These are phyloP conservation scores for Cryptocheilus praepositus DNA, from an alignment of 2,888 invertebrate genomes.

Conservation along the genomic window DNA sequence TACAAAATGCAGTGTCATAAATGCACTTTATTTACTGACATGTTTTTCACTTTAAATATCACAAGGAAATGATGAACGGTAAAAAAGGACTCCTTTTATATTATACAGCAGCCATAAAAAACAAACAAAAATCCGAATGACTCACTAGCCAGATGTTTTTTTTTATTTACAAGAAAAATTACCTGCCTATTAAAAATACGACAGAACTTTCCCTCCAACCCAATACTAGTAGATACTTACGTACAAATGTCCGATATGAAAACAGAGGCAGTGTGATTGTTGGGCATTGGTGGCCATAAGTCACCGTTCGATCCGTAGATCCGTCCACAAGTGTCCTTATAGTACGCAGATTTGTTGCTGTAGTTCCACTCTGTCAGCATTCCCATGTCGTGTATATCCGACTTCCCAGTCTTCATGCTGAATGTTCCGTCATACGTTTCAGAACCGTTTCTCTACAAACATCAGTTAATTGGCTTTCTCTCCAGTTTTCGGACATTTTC, in stretches of 20 bases:
- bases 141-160: too few relatives aligned
- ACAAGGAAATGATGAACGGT: too few relatives aligned
- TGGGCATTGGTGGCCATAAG: slow-evolving; percentile 84
- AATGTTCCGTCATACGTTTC: slow-evolving; percentile 85
- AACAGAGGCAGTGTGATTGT: slow-evolving; percentile 79
- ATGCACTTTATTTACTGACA: too few relatives aligned
- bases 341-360: slow-evolving; percentile 77
- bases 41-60: too few relatives aligned
- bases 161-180: too few relatives aligned
- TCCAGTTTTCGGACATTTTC: too few relatives aligned
- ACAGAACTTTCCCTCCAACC: too few relatives aligned
- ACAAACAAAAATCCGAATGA: too few relatives aligned
- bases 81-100: too few relatives aligned
- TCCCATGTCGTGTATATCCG: slow-evolving; percentile 82
- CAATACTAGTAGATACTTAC: slow-evolving; percentile 75
- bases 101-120: too few relatives aligned
- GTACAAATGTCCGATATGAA: slow-evolving; percentile 89
- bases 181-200: too few relatives aligned
- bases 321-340: slow-evolving; percentile 80
- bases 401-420: slow-evolving; percentile 84
- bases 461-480: slow-evolving; percentile 5
- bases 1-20: too few relatives aligned
- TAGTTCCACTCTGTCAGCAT: slow-evolving; percentile 84
- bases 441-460: slow-evolving; percentile 83
- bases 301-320: slow-evolving; percentile 88